Evolutionary conservation across 1,140 invertebrate genomes (phyloP), one percentile per base, ranked within the genome.

Genomic region (Notospermus geniculatus): DNA sequence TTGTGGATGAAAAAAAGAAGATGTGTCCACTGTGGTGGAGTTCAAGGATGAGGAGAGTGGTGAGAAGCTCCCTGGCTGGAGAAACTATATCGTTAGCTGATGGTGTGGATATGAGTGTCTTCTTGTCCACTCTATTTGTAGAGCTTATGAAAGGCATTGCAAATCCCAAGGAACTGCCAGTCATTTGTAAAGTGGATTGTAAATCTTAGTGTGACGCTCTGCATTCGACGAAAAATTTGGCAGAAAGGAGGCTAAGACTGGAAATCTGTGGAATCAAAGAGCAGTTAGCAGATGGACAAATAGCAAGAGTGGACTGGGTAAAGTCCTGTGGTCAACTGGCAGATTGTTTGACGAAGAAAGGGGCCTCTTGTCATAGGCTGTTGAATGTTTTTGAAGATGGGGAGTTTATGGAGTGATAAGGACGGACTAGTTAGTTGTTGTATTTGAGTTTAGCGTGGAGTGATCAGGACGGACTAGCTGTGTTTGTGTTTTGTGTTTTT

Each of bases 231-330:
- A 67, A 67, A 30, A 39, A 50, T 50, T 57, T 67, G 2, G 25
- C 57, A 1, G 62, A 67, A 9, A 67, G 60, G 58, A 45, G 58
- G 11, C 27, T 67, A 13, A 43, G 57, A 53, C 19, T 60, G 17
- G 57, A 64, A 54, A 57, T 67, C 7, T 27, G 52, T 27, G 52
- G 58, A 32, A 60, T 67, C 17, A 43, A 43, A 60, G 65, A 67
- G 50, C 23, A 60, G 2, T 45, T 67, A 46, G 4, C 46, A 54
- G 17, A 19, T 17, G 13, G 36, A 15, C 28, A 64, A 50, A 64
- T 64, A 22, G 30, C 46, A 22, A n/a, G n/a, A n/a, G 32, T 64
- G 1, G 54, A 36, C 41, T 64, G 58, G 63, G 39, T 57, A 22
- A 29, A 60, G 15, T 55, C 52, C 39, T 57, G 45, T 19, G 2